Percentiles rank a stretch among this genome's conserved stretches.
Conservation (phyloP, 2,113 vertebrate genomes). For the Ranitomeya variabilis region DNA sequence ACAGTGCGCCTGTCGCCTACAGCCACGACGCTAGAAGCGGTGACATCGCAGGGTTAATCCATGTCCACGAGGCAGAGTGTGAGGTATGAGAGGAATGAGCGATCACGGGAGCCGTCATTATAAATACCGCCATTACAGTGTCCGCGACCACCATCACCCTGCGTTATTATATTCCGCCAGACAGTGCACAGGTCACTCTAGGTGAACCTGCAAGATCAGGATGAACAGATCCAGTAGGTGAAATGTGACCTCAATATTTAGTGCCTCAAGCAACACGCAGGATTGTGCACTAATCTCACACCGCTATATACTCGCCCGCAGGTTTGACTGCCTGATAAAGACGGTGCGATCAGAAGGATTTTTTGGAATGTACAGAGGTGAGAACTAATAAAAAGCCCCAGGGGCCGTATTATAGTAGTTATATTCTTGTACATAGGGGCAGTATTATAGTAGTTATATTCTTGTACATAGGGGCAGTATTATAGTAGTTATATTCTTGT, state of each 20-base stretch:
- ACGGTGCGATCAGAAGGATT: slow-evolving; percentile 62
- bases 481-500: no score
- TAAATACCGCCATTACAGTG: background rate
- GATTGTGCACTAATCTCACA: background rate
- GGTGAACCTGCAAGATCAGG: no score
- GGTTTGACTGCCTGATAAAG: slow-evolving; percentile 68
- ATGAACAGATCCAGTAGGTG: no score
- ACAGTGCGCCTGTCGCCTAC: background rate
- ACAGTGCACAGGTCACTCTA: no score
- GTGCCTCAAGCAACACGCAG: no score
- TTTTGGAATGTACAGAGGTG: slow-evolving; percentile 67
- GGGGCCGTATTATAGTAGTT: background rate
- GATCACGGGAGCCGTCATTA: no score
- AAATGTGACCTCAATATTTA: no score
- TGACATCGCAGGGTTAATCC: background rate
- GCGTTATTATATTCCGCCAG: no score
- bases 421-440: background rate
- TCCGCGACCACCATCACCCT: no score
- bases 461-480: no score
- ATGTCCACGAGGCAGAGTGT: no score
- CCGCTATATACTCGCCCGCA: slow-evolving; percentile 25
- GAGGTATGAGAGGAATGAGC: background rate
- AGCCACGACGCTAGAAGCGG: background rate
- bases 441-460: no score
- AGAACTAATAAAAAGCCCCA: background rate